phyloP scores from a whole-genome alignment of 92 coral and sea anemone genomes.

The Porites evermanni region DNA sequence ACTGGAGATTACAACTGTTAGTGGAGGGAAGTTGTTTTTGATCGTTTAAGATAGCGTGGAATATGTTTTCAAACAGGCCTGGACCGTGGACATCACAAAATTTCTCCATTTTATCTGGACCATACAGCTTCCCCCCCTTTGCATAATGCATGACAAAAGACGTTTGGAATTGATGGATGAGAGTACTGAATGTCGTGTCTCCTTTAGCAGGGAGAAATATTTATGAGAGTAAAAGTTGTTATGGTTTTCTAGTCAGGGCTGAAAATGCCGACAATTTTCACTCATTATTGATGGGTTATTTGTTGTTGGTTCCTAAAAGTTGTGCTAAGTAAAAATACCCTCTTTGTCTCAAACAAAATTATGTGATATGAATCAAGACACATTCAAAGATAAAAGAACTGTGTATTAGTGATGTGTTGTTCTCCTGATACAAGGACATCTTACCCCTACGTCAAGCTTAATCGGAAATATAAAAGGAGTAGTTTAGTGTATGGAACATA shows the following conservation, averaged over 20 bases:
- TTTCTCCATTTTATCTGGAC: slow-evolving; percentile 30
- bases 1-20: slow-evolving; percentile 11
- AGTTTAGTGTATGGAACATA: too few species aligned
- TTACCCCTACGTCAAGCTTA: too few species aligned
- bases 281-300: not conserved
- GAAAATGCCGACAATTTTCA: too few species aligned
- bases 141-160: slow-evolving; percentile 11
- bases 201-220: slow-evolving; percentile 16
- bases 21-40: slow-evolving; percentile 15
- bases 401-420: too few species aligned
- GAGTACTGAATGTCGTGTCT: slow-evolving; percentile 27
- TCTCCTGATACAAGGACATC: too few species aligned
- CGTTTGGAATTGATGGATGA: slow-evolving; percentile 13
- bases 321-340: not conserved
- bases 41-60: slow-evolving; percentile 8
- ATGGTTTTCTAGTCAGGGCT: not conserved
- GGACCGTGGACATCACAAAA: slow-evolving; percentile 19
- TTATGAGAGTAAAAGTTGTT: not conserved
- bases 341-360: not conserved
- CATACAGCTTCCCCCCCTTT: slow-evolving; percentile 11
- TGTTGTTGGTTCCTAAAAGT: not conserved
- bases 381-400: not conserved
- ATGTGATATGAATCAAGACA: not conserved
- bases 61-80: slow-evolving; percentile 19
- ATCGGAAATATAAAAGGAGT: too few species aligned